Evolutionary conservation across 2,113 vertebrate genomes (phyloP).

Genomic region (Andinoacara biseriatus): DNA sequence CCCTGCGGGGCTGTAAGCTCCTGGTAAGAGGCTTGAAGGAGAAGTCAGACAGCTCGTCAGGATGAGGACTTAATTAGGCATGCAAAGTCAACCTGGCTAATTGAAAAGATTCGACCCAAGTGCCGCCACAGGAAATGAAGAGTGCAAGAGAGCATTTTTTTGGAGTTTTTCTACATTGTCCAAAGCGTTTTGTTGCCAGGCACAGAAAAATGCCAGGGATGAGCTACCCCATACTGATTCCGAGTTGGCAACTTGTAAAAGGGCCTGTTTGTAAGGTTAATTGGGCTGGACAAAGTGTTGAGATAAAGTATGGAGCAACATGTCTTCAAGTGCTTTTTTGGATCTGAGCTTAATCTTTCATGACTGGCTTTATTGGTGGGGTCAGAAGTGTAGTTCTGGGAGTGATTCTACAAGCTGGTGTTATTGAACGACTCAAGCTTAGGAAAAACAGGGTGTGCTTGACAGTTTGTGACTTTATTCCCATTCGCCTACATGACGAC

Average conservation of each 20-base stretch:
- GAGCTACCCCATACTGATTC: slow-evolving; percentile 54
- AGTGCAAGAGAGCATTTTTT: slow-evolving; percentile 49
- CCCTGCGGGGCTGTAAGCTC: slow-evolving; percentile 73
- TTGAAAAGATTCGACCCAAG: slow-evolving; percentile 76
- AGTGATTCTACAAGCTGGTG: slow-evolving; percentile 51
- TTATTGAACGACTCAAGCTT: slow-evolving; percentile 32
- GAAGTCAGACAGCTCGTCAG: slow-evolving; percentile 82
- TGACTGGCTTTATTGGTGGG: slow-evolving; percentile 58
- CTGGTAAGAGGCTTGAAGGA: slow-evolving; percentile 80
- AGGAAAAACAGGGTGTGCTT: background rate
- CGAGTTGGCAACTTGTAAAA: slow-evolving; percentile 48
- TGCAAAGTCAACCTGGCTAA: slow-evolving; percentile 83
- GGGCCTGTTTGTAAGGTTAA: slow-evolving; percentile 71
- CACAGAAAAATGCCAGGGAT: slow-evolving; percentile 55
- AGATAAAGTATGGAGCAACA: slow-evolving; percentile 48
- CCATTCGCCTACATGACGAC: background rate
- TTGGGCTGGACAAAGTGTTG: slow-evolving; percentile 67
- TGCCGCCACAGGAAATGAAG: slow-evolving; percentile 47
- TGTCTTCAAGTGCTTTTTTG: slow-evolving; percentile 66
- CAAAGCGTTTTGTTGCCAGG: slow-evolving; percentile 68
- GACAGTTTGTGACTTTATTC: slow-evolving; percentile 8
- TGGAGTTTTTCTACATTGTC: slow-evolving; percentile 31
- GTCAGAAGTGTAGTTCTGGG: slow-evolving; percentile 47
- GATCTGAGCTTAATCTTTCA: slow-evolving; percentile 69
- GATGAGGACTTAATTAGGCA: slow-evolving; percentile 83